Base-by-base conservation (phyloP, 2,797 vertebrate genomes). In the Tenualosa thibaudeaui region DNA sequence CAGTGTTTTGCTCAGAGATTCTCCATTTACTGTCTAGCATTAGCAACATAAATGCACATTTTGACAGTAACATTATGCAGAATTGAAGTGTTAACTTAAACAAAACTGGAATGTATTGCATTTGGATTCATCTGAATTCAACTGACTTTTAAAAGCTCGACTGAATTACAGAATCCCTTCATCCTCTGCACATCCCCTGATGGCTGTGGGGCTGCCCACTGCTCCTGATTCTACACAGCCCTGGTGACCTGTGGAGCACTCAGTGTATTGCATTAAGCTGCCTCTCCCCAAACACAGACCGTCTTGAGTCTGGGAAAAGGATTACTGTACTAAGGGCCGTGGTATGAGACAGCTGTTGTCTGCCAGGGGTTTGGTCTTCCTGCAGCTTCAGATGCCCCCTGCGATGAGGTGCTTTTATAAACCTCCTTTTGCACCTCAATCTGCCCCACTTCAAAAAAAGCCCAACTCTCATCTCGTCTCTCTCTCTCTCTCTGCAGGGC, bases 361-460 rank as follows among this genome's bases (percentile, higher is more conserved):
- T 75, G 78, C 81, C 65, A 81, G 58, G 56, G 22, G 58, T 62
- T 68, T 60, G 71, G 37, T 13, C 71, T 78, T 78, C 71, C 71
- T 43, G 40, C 71, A 22, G 71, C 71, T 19, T 43, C 40, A 78
- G 15, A 78, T 19, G 17, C 71, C 71, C 65, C 71, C 71, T 13
- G 17, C 37, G 15, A 78, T 22, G 71, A 78, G 71, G 40, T 19
- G 37, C 6, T 22, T 22, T 15, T 15, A 75, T 22, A 5, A 37
- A 46, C 81, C 37, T 26, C 31, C 5, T n/a, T 17, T 60, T 12
- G 82, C 26, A 53, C 71, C 71, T 22, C 54, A 56, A 0, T 22
- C 53, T 13, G 1, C 1, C 62, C 81, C 56, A 84, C 83, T 5
- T 15, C 37, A 13, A 43, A 37, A 43, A 78, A 19, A 43, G 37